Percentiles rank a stretch among this genome's conserved stretches.
Conservation (phyloP, 1,140 invertebrate genomes). For the Bursaphelenchus mucronatus region DNA sequence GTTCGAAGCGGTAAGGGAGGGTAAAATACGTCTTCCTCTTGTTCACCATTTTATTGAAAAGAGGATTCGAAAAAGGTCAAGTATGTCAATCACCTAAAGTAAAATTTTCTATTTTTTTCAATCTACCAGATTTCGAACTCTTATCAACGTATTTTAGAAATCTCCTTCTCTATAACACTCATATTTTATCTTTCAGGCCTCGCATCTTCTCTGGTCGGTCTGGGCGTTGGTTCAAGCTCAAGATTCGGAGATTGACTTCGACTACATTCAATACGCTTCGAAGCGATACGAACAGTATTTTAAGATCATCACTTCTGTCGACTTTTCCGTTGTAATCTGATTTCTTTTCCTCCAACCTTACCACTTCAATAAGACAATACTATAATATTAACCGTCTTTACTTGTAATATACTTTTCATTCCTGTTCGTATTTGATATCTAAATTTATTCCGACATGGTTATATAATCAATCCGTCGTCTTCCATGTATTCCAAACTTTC, state of each 20-base stretch:
- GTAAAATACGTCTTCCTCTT: background rate
- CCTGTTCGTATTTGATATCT: too few species aligned
- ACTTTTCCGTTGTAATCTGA: too few species aligned
- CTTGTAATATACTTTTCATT: too few species aligned
- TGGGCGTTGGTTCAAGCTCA: constrained; percentile 87
- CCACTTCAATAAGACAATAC: too few species aligned
- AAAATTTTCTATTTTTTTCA: background rate
- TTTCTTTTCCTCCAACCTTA: too few species aligned
- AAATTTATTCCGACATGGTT: too few species aligned
- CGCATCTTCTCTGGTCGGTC: constrained; percentile 85
- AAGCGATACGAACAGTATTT: background rate
- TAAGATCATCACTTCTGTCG: too few species aligned
- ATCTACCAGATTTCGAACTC: background rate
- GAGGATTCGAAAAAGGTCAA: constrained; percentile 1
- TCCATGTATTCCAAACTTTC: too few species aligned
- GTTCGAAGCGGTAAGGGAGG: constrained; percentile 38
- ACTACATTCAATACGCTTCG: constrained; percentile 76
- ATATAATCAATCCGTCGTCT: too few species aligned
- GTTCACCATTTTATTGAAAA: constrained; percentile 9
- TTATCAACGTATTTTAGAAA: background rate
- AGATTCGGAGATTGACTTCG: constrained; percentile 85
- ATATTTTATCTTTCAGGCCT: constrained; percentile 61
- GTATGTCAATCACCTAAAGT: constrained; percentile 7
- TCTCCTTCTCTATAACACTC: background rate
- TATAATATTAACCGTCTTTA: too few species aligned